Evolutionary conservation across 37 sponge, comb jelly and placozoan genomes (phyloP), one percentile per base, ranked within the genome.

Genomic region (Dysidea cf. avara): DNA sequence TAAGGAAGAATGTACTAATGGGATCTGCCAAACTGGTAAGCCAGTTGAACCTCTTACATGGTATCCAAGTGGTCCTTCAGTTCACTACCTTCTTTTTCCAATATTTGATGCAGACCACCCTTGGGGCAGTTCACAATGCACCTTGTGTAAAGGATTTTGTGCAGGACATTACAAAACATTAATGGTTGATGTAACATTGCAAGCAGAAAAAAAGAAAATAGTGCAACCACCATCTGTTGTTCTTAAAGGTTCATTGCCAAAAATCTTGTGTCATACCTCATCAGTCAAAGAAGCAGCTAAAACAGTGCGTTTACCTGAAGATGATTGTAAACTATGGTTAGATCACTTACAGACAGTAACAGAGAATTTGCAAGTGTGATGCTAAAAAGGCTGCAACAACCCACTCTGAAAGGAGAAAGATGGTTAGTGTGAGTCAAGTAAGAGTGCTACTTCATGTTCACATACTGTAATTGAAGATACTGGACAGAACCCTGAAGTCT

Each of bases 351-450:
- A 34, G 16, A 75, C 83, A 7, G 64, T 83, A 46, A 25, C 25
- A 29, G 55, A 60, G n/a, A 83, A 75, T n/a, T 49, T 25, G 76
- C 24, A 73, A 69, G 39, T 61, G 64, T 20, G 83, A 76, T 47
- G 76, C 83, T 17, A 54, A 11, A 26, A 83, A 83, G 54, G 83
- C 83, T 54, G 76, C 83, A 61, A 50, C 12, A 24, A 80, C 81
- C 21, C 43, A 72, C n/a, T n/a, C n/a, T n/a, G n/a, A n/a, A n/a
- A n/a, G n/a, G n/a, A n/a, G n/a, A n/a, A n/a, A n/a, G n/a, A n/a
- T n/a, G n/a, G n/a, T n/a, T n/a, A n/a, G n/a, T n/a, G n/a, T n/a
- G n/a, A n/a, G n/a, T n/a, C n/a, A n/a, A n/a, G n/a, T n/a, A n/a
- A n/a, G n/a, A n/a, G n/a, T n/a, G n/a, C n/a, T n/a, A n/a, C n/a